Evolutionary conservation across 1,140 invertebrate species (phyloP).

Genomic region (Papilio polytes): DNA sequence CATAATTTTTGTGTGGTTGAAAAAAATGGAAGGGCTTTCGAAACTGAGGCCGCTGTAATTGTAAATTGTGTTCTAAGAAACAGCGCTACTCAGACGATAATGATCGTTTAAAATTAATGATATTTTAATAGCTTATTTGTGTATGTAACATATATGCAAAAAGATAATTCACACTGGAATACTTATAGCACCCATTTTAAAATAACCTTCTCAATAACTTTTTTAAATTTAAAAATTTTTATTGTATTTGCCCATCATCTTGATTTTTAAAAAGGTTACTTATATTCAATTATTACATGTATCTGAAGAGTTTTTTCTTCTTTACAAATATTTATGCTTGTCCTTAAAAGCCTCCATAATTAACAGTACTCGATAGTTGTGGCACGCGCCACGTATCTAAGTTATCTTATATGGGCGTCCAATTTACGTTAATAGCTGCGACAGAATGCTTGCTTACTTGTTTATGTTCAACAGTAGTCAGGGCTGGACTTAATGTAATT

Average conservation of each 20-base stretch:
- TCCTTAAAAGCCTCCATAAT: not conserved
- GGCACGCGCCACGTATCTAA: conserved; percentile 1
- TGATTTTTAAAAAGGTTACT: not conserved
- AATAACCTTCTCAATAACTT: no score
- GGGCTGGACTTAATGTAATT: not conserved
- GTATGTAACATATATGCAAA: conserved; percentile 6
- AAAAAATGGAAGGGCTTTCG: conserved; percentile 2
- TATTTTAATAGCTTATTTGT: conserved; percentile 25
- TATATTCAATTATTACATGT: not conserved
- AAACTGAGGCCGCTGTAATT: conserved; percentile 15
- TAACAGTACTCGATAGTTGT: not conserved
- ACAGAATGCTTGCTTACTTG: not conserved
- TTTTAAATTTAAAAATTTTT: no score
- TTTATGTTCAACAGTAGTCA: not conserved
- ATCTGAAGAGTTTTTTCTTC: not conserved
- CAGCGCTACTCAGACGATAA: not conserved
- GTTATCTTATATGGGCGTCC: not conserved
- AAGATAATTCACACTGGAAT: not conserved
- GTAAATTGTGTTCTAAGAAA: conserved; percentile 15
- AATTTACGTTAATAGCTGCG: conserved; percentile 6
- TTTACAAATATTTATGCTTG: not conserved
- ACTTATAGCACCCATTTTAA: not conserved
- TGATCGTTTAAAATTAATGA: conserved; percentile 24
- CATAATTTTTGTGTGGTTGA: not conserved
- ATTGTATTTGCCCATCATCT: no score